These are phyloP conservation scores for Hartigia nigra DNA, from an alignment of 2,888 invertebrate genomes.

Conservation along the genomic window DNA sequence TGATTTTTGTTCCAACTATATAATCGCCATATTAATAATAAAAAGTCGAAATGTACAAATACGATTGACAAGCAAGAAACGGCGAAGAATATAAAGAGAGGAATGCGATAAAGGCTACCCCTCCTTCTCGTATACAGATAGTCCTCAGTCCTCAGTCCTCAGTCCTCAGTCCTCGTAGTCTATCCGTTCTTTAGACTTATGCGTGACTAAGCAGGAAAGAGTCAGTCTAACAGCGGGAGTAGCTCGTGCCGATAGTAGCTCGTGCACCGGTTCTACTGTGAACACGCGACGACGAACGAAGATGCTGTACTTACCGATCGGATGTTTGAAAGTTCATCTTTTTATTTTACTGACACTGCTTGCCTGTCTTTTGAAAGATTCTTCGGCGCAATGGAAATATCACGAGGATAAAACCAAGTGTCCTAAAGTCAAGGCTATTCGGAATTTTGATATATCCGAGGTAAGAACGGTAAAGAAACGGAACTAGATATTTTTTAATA, in stretches of 20 bases:
- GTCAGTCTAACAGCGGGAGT: background rate
- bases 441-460: slow-evolving; percentile 82
- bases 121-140: slow-evolving; percentile 40
- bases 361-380: background rate
- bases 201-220: background rate
- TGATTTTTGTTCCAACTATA: background rate
- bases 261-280: background rate
- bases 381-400: slow-evolving; percentile 55
- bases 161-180: slow-evolving; percentile 5
- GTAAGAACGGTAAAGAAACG: slow-evolving; percentile 62
- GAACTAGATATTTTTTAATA: background rate
- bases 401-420: slow-evolving; percentile 77
- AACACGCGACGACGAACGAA: background rate
- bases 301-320: background rate
- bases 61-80: background rate
- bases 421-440: slow-evolving; percentile 81
- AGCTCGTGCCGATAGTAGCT: slow-evolving; percentile 2
- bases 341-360: background rate
- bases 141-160: slow-evolving; percentile 24
- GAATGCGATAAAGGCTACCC: slow-evolving; percentile 53
- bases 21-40: background rate
- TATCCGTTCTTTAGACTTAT: background rate
- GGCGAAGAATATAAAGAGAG: slow-evolving; percentile 58
- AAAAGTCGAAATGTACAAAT: background rate
- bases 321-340: background rate